Conservation (phyloP, 2,113 vertebrate species). For the human (Homo sapiens) region GRCh38 chr13:112124001-112124500, state of each 20-base stretch:
- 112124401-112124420: too few species aligned
- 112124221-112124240: neutral
- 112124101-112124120: neutral
- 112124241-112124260: neutral
- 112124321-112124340: neutral
- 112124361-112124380: accelerated
- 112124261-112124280: neutral
- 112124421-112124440: neutral
- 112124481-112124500: neutral
- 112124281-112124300: too few species aligned
- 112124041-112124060: neutral
- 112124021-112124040: neutral
- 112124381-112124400: neutral
- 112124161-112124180: neutral
- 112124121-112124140: neutral
- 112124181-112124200: neutral
- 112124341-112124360: too few species aligned
- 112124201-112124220: too few species aligned
- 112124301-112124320: neutral
- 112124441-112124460: neutral
- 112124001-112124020: neutral
- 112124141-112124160: neutral
- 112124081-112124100: neutral
- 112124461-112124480: neutral
- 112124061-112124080: neutral